Base-by-base conservation (phyloP, 2,888 invertebrate genomes). In the Corbicula japonica region DNA sequence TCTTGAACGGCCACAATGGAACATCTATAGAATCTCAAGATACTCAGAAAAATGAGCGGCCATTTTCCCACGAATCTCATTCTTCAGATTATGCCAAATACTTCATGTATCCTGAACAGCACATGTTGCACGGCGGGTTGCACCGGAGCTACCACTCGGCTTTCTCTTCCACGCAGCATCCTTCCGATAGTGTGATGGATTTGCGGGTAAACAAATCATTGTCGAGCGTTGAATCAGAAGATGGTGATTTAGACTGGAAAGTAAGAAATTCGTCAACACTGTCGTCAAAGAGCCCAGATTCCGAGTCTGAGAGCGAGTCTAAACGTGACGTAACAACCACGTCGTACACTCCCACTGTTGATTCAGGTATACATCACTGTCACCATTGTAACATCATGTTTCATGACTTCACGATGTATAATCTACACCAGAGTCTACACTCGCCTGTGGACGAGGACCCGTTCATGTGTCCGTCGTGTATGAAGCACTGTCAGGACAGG, bases 381-480 rank as follows among this genome's bases (percentile, higher is more conserved):
- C 86, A 84, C 15, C 91, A 91, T 74, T 91, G 91, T 76, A 90
- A 90, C 86, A 89, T 91, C 80, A 88, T 89, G 63, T 91, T 90
- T 81, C 87, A 90, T 54, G 91, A 91, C 83, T 91, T 88, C 85
- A 91, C 90, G 23, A 91, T 91, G 91, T 91, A 81, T 79, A 89
- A 91, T 72, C 88, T 91, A 30, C 91, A 91, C 72, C 87, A 90
- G 84, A 89, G 88, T 76, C 87, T 91, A 44, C 91, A 91, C 80
- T 87, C 89, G n/a, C 91, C 91, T 0, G 76, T 86, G 54, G 89
- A 90, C 52, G 86, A 86, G 61, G 88, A 89, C 62, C 91, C 91
- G 1, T 91, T 90, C 82, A 76, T 87, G 38, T 91, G 91, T 76
- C 91, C 91, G 35, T 90, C 90, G 6, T 91, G 91, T 81, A 79